Evolutionary conservation across 2,797 vertebrate species (phyloP), one percentile per base, ranked within the genome.

Genomic region (Tolypeutes matacus): DNA sequence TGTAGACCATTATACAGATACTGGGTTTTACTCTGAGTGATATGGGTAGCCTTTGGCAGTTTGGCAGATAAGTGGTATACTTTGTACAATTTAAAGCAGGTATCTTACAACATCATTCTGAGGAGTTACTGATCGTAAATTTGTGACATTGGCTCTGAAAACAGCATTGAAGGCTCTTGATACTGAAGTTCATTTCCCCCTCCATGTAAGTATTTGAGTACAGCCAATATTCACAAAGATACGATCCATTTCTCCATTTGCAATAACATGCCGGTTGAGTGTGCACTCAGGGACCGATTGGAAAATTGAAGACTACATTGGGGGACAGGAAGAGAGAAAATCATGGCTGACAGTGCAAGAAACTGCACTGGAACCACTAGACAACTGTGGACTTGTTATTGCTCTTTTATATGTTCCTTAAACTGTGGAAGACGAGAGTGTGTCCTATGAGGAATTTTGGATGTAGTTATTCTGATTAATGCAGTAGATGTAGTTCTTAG

Each of bases 141-240:
- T 80, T 89, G 64, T 86, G 80, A 91, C 7, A 34, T 17, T 80
- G 70, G 21, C 15, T 93, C 95, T 84, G 29, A 86, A 91, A 83
- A 83, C 25, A 75, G 49, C 31, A 34, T 36, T 25, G 21, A 95
- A 91, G 5, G 6, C 10, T 75, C 25, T 51, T 42, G 14, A 69
- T 17, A 31, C 15, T 25, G 31, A 4, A 1, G 2, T 31, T 89
- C 27, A 29, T 86, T 83, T 86, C 56, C 31, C 20, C 21, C 5
- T 60, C 21, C 76, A 27, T 23, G 6, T 46, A n/a, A 58, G 14
- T 62, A 27, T 87, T 83, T 95, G 70, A 72, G 64, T 25, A 46
- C n/a, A 89, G 51, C n/a, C 29, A 60, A 4, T 64, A 87, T 64
- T 90, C 78, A 25, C 25, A 56, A 53, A 80, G 36, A 60, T 31